Conservation (phyloP, 2,113 vertebrate species). For the Catharus fuscescens region DNA sequence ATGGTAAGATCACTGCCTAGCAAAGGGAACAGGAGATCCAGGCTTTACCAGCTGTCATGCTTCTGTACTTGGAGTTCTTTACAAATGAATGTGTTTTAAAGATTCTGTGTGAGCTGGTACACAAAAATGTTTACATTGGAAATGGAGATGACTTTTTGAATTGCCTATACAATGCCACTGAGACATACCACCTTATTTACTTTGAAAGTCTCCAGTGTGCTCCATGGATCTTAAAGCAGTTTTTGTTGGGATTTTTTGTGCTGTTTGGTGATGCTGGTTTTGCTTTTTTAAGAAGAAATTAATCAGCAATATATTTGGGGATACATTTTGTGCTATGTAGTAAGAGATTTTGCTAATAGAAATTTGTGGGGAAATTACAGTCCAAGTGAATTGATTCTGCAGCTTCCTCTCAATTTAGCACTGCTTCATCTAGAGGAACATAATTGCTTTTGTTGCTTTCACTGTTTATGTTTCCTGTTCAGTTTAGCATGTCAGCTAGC, state of each 20-base stretch:
- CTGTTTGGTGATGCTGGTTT: background rate
- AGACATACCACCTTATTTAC: background rate
- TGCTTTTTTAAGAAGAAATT: background rate
- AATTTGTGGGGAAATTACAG: conserved; percentile 40
- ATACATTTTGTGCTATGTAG: background rate
- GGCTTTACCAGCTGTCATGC: background rate
- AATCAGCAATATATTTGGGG: background rate
- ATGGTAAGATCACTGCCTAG: background rate
- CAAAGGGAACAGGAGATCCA: background rate
- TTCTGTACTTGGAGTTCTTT: background rate
- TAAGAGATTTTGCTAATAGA: background rate
- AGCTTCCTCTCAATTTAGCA: conserved; percentile 24
- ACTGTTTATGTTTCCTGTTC: conserved; percentile 53
- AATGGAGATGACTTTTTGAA: background rate
- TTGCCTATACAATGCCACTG: background rate
- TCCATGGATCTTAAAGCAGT: background rate
- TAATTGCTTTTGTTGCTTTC: conserved; percentile 49
- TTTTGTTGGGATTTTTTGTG: background rate
- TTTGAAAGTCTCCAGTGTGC: background rate
- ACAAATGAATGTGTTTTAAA: background rate
- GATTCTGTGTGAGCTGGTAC: background rate
- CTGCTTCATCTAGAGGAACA: background rate
- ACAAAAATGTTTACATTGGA: background rate
- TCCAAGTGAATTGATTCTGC: conserved; percentile 1
- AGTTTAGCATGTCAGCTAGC: conserved; percentile 53